Conservation (phyloP, 2,113 vertebrate genomes). For the Corynorhinus townsendii region DNA sequence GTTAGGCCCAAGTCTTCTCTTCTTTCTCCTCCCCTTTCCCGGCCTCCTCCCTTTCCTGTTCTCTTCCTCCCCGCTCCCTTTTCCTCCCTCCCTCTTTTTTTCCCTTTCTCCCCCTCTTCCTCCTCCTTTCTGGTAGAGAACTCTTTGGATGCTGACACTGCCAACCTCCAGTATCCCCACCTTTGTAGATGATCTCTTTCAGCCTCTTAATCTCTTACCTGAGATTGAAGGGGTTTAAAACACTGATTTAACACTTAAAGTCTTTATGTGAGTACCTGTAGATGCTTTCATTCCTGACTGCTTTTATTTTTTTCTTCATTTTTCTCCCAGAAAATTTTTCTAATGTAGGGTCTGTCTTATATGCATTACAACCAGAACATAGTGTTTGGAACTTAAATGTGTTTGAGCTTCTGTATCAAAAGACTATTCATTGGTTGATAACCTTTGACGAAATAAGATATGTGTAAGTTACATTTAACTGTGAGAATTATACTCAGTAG, state of each 20-base stretch:
- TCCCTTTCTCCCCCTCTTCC: slow-evolving; percentile 78
- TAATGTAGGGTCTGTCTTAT: slow-evolving; percentile 53
- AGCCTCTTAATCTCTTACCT: slow-evolving; percentile 85
- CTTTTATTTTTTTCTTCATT: slow-evolving; percentile 63
- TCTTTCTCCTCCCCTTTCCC: slow-evolving; percentile 84
- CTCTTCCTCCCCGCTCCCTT: background rate
- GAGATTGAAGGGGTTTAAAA: slow-evolving; percentile 85
- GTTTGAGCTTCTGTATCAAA: slow-evolving; percentile 68
- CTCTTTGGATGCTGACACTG: slow-evolving; percentile 88
- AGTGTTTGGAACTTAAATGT: slow-evolving; percentile 60
- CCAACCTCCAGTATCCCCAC: slow-evolving; percentile 85
- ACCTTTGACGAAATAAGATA: slow-evolving; percentile 59
- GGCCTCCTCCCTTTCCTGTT: slow-evolving; percentile 43
- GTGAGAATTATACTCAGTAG: background rate
- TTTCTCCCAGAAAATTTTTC: slow-evolving; percentile 63
- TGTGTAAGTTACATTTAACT: slow-evolving; percentile 50
- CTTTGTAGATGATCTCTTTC: slow-evolving; percentile 84
- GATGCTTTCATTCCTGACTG: slow-evolving; percentile 74
- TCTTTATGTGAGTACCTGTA: slow-evolving; percentile 73
- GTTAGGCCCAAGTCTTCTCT: slow-evolving; percentile 83
- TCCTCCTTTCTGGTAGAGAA: slow-evolving; percentile 87
- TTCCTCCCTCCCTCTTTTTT: too few species aligned
- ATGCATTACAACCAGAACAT: slow-evolving; percentile 62
- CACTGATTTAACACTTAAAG: slow-evolving; percentile 67
- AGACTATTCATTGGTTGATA: slow-evolving; percentile 53